Percentiles rank a stretch among this genome's conserved stretches.
These are phyloP conservation scores for Copsychus sechellarum DNA, from an alignment of 2,113 vertebrate genomes.

Conservation along the genomic window DNA sequence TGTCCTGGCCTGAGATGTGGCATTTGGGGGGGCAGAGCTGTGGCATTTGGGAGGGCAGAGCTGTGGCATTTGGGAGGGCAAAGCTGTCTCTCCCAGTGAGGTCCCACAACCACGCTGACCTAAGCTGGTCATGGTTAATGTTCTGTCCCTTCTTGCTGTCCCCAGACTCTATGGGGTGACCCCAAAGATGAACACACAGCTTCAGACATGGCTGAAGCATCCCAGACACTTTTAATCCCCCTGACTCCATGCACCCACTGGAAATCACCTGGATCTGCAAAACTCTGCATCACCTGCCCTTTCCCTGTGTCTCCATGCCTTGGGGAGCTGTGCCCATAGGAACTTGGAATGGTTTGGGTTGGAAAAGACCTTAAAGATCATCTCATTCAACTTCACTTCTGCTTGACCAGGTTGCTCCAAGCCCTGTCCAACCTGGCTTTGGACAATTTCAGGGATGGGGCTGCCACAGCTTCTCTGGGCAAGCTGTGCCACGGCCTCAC, in stretches of 20 bases:
- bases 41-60: not conserved
- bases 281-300: accelerated
- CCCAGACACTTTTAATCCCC: not conserved
- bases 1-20: not conserved
- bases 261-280: not conserved
- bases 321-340: not conserved
- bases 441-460: not conserved
- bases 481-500: not conserved
- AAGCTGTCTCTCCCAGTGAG: not conserved
- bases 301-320: accelerated
- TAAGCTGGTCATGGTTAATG: accelerated
- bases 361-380: not conserved
- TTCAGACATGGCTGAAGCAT: not conserved
- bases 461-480: not conserved
- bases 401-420: not conserved
- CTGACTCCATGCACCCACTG: not conserved
- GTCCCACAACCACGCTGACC: not conserved
- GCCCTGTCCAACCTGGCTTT: not conserved
- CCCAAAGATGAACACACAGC: not conserved
- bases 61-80: not conserved
- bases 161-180: not conserved
- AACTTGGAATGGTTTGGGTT: not conserved
- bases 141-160: not conserved
- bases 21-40: not conserved
- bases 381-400: not conserved